Percentiles rank a stretch among this genome's conserved stretches.
Evolutionary conservation across 2,113 vertebrate species (phyloP).

Genomic region (Cryptotis parvus): DNA sequence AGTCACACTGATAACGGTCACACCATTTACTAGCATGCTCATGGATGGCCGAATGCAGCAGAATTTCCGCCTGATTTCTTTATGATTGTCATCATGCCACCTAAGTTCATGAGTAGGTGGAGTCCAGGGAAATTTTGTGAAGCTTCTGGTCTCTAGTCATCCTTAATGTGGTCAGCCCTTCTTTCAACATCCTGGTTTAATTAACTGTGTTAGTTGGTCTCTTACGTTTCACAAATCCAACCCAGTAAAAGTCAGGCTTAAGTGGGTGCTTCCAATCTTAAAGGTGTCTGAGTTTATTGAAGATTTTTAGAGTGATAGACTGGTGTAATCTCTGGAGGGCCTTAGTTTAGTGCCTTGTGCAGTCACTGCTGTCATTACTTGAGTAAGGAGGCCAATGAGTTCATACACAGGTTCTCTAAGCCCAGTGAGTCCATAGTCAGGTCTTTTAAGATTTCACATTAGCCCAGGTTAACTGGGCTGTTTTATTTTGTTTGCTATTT

Average conservation of each 20-base stretch:
- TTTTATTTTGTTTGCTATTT: too few species aligned
- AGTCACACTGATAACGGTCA: neutral
- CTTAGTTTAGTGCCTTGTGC: neutral
- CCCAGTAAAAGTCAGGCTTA: neutral
- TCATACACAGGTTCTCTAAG: neutral
- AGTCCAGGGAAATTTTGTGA: neutral
- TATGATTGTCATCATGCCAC: neutral
- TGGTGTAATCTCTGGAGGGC: neutral
- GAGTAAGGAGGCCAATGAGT: neutral
- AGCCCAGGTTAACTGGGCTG: neutral
- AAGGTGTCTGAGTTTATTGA: neutral
- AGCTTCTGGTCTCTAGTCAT: neutral
- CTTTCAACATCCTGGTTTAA: neutral
- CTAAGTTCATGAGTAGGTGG: neutral
- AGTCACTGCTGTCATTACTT: neutral
- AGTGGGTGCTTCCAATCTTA: neutral
- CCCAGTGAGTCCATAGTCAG: neutral
- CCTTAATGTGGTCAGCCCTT: neutral
- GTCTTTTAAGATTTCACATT: too few species aligned
- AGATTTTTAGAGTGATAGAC: neutral
- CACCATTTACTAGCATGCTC: neutral
- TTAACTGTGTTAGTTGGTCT: neutral
- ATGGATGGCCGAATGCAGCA: neutral
- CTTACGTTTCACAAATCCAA: neutral
- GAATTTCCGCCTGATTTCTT: slow-evolving; percentile 49